Evolutionary conservation across 2,797 vertebrate genomes (phyloP).

Genomic region (Pelodytes ibericus): DNA sequence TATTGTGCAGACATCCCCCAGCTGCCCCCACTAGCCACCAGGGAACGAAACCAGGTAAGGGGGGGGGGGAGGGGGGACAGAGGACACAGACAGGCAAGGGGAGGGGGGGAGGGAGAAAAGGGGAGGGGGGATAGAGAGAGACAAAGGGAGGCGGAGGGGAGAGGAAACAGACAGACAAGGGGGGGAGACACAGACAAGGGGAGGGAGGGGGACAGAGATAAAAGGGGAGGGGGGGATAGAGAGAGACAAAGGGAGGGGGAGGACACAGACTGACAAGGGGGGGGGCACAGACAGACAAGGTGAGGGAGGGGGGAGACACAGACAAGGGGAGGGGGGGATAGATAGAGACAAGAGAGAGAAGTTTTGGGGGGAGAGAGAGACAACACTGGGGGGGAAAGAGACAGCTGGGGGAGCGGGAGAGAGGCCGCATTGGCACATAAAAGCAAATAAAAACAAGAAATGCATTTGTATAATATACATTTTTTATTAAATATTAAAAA

Average conservation of each 20-base stretch:
- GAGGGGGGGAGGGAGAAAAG: too few species aligned
- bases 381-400: not conserved
- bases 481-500: too few species aligned
- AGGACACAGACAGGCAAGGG: too few species aligned
- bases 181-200: not conserved
- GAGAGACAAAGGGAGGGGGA: not conserved
- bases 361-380: not conserved
- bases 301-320: not conserved
- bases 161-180: not conserved
- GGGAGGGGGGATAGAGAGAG: not conserved
- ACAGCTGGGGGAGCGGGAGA: not conserved
- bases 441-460: too few species aligned
- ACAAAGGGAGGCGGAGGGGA: not conserved
- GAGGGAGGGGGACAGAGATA: not conserved
- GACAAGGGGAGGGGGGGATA: not conserved
- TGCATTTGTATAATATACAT: too few species aligned
- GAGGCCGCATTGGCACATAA: too few species aligned
- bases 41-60: too few species aligned
- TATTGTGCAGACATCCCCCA: too few species aligned
- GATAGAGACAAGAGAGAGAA: not conserved
- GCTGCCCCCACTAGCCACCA: too few species aligned
- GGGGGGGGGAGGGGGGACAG: too few species aligned
- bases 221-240: not conserved
- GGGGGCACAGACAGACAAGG: not conserved
- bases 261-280: not conserved